Percentiles rank a stretch among this genome's conserved stretches.
Conservation (phyloP, 37 sponge, comb jelly and placozoan genomes). For the Geodia barretti region DNA sequence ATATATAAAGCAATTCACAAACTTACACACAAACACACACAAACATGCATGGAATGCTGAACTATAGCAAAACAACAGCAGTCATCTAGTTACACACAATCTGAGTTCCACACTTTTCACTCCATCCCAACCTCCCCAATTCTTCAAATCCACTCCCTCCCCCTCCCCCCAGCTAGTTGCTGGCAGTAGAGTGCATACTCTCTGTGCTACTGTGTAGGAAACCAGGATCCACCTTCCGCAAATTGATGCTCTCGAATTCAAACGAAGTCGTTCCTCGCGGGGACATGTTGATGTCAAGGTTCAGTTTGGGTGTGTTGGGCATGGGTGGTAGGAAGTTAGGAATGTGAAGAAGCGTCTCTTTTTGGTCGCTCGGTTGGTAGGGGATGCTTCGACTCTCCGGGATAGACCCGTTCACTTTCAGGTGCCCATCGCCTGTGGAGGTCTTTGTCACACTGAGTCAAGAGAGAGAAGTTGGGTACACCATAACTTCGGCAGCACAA, state of each 20-base stretch:
- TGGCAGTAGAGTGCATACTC: conserved; percentile 22
- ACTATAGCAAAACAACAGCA: neutral
- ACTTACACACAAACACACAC: conserved; percentile 21
- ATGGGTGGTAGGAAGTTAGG: neutral
- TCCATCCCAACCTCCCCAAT: too few species aligned
- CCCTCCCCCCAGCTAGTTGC: neutral
- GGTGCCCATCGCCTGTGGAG: neutral
- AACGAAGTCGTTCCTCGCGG: neutral
- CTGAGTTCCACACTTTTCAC: too few species aligned
- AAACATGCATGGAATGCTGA: neutral
- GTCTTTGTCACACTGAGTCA: neutral
- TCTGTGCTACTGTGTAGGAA: neutral
- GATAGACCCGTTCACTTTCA: neutral
- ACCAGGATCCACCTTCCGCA: neutral
- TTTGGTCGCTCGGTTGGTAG: conserved; percentile 1
- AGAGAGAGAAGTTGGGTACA: neutral
- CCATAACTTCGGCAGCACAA: too few species aligned
- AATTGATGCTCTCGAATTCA: conserved; percentile 19
- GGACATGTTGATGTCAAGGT: neutral
- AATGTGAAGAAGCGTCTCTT: neutral
- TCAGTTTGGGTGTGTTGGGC: neutral
- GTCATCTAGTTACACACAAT: neutral
- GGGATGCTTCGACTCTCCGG: conserved; percentile 8
- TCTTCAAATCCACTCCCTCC: neutral
- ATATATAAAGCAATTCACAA: neutral